Base-by-base conservation (phyloP, 2,888 invertebrate species). In the Trichogramma dendrolimi region DNA sequence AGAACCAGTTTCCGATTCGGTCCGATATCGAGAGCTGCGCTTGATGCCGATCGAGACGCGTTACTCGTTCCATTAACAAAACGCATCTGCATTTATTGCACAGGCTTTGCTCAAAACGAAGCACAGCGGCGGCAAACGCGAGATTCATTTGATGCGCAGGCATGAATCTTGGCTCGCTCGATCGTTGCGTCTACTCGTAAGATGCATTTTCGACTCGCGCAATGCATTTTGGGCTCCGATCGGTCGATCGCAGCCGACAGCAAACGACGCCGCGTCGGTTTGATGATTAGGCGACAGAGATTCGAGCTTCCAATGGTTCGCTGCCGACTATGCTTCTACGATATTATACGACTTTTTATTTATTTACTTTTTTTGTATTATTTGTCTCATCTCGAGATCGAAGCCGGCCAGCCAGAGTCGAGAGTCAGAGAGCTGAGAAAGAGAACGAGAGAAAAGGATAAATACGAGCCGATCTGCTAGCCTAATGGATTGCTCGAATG, bases 51-150 rank as follows among this genome's bases (percentile, higher is more conserved):
- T 27, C 27, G 27, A 27, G 27, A 27, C 27, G 27, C 27, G 27
- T 49, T 46, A 60, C 61, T 63, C 61, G 62, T 57, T 63, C 63
- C 66, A 64, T 66, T 66, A 67, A 68, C 65, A 61, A 67, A 67
- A 61, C 55, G 63, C 61, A 27, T 27, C 27, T 27, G 58, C 64
- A 67, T 66, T 68, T 67, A 59, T 40, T 41, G 27, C 46, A 51
- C 51, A 51, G n/a, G 10, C 6, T 5, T 8, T 51, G 11, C 14
- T 10, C 6, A 10, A 41, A 52, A 38, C 44, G 54, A 4, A 43
- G 43, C 14, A 4, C 54, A 43, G 44, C 14, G 14, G 51, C 50
- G 27, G 27, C 27, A 27, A 2, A 27, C 27, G 27, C 27, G 27
- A 27, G 57, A 58, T 58, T 58, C 50, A 58, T 58, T 58, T 27